Evolutionary conservation across 2,797 vertebrate species (phyloP), one percentile per base, ranked within the genome.

Genomic region (Aselliscus stoliczkanus): DNA sequence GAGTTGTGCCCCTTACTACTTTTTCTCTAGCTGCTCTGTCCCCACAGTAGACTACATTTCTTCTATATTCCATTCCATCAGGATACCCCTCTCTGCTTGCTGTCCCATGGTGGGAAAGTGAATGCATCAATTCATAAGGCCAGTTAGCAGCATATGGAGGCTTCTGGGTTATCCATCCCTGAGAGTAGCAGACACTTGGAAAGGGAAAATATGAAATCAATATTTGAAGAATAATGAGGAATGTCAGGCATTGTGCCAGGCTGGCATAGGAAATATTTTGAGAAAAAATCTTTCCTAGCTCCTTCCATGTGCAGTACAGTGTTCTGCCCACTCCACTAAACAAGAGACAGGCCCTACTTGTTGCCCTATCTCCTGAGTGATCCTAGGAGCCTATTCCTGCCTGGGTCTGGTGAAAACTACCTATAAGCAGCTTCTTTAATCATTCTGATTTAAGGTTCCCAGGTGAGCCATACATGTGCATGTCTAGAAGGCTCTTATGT

Each of bases 341-440:
- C 15, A 12, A 39, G n/a, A 81, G 23, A 8, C 11, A 76, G 34
- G 13, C 4, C 27, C 9, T 18, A 5, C 27, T 21, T 25, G 21
- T n/a, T 12, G 2, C 2, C 6, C 31, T 34, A 25, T 42, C 20
- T 81, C 12, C 42, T 6, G 17, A 67, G 5, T 0, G 5, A 14
- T 20, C 31, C 10, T 11, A 47, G 42, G 47, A 56, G 14, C 5
- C 52, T 31, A 29, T 25, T 8, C 42, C 7, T 11, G 23, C 27
- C 34, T 23, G 34, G 2, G 5, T 29, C 52, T 76, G 31, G 10
- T 5, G n/a, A 34, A 15, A 86, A 7, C 44, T 58, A 12, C 62
- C 31, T 70, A n/a, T 62, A 31, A 47, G 39, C 25, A 10, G 37
- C 11, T 60, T 52, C 34, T 42, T 54, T 52, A 44, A 18, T 60